Evolutionary conservation across 2,888 invertebrate genomes (phyloP).

Genomic region (Chirona hameri): DNA sequence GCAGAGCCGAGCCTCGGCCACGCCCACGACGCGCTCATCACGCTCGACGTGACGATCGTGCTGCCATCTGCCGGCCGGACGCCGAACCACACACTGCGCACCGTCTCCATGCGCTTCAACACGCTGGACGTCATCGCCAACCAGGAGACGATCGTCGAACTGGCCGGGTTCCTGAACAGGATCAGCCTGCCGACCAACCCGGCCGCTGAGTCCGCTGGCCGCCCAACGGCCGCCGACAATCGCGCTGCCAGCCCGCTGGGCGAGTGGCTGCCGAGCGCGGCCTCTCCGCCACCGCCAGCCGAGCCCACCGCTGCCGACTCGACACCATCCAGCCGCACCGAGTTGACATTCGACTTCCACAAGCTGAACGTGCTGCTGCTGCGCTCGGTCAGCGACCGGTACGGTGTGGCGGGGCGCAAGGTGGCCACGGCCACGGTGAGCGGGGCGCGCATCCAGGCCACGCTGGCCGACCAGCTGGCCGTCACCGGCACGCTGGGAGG

Average conservation of each 20-base stretch:
- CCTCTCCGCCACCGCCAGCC: neutral
- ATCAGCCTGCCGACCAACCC: constrained; percentile 30
- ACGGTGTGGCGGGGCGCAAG: constrained; percentile 72
- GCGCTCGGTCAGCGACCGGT: constrained; percentile 68
- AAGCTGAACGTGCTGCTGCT: constrained; percentile 75
- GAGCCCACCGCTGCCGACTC: neutral
- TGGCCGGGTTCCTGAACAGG: constrained; percentile 76
- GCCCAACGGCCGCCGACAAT: neutral
- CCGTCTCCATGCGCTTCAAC: constrained; percentile 59
- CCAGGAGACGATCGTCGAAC: constrained; percentile 90
- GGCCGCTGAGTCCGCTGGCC: neutral
- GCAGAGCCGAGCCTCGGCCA: neutral
- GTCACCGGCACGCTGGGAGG: constrained; percentile 78
- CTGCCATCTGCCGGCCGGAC: neutral
- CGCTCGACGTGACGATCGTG: neutral
- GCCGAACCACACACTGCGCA: neutral
- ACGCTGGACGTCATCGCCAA: constrained; percentile 93
- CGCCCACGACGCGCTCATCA: constrained; percentile 9
- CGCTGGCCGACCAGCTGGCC: constrained; percentile 56
- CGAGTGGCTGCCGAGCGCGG: neutral
- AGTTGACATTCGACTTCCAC: neutral
- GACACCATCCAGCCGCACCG: constrained; percentile 7
- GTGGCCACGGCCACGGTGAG: constrained; percentile 91
- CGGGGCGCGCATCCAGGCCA: constrained; percentile 83
- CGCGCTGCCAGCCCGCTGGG: too few species aligned